Evolutionary conservation across 2,797 vertebrate species (phyloP), one percentile per base, ranked within the genome.

Genomic region (Gymnopithys bicolor): DNA sequence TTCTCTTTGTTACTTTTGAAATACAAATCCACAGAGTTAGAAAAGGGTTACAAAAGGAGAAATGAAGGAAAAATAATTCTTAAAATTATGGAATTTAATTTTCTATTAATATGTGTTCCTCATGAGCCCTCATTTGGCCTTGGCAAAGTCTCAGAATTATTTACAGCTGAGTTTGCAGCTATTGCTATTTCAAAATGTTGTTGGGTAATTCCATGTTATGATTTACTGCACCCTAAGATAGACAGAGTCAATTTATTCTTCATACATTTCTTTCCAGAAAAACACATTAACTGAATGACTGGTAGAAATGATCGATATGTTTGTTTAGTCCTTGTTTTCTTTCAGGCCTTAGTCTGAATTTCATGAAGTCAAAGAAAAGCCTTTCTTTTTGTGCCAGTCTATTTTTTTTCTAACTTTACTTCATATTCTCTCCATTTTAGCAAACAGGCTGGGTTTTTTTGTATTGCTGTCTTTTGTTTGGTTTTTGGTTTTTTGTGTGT

Each of bases 1-100:
- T 39, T 89, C 91, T 82, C n/a, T 67, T 62, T 87, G 28, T 70
- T 76, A 15, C 33, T 74, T 89, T 93, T 81, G 37, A 94, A 92
- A 73, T 86, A 35, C 8, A 64, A 75, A 87, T 41, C 41, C 39
- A 63, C 25, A 39, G 39, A 60, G 10, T 56, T 39, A 79, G 10
- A 27, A 52, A 86, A 58, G 11, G 12, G 16, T 16, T 76, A 64
- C 10, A 48, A 75, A 79, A 60, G 15, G n/a, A 68, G 39, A 82
- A 83, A 66, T 6, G 1, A 79, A 68, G 13, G 33, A 33, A 89
- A 87, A 75, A 23, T 49, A 1, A 0, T 75, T 81, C 11, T 22
- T 33, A 27, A 49, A 76, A 59, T 84, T 48, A 73, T 11, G 7
- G 6, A 7, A 16, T 70, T 93, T 84, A 75, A 62, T 91, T 93